Evolutionary conservation across 2,888 invertebrate species (phyloP).

Genomic region (Lymantria dispar): DNA sequence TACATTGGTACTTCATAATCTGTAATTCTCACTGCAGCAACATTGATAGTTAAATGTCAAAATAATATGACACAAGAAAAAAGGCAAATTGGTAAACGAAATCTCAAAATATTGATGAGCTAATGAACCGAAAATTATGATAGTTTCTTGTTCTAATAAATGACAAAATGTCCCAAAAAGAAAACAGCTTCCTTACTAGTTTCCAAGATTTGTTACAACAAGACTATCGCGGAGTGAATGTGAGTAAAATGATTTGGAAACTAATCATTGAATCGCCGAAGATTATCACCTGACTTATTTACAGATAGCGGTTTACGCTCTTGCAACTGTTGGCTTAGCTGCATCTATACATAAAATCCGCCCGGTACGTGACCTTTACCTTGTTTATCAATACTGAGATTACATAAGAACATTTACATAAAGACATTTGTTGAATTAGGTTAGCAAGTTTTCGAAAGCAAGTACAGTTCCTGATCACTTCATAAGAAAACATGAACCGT

Average conservation of each 20-base stretch:
- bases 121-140: conserved; percentile 57
- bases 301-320: conserved; percentile 82
- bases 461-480: conserved; percentile 82
- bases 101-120: conserved; percentile 65
- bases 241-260: conserved; percentile 40
- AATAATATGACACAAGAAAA: background rate
- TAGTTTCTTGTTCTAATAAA: conserved; percentile 26
- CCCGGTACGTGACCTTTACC: conserved; percentile 71
- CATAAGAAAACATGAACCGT: conserved; percentile 70
- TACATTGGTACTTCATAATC: too few relatives aligned
- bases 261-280: conserved; percentile 10
- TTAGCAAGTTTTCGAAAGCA: conserved; percentile 84
- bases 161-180: conserved; percentile 58
- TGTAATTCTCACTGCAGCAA: too few relatives aligned
- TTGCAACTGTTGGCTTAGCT: conserved; percentile 80
- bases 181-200: conserved; percentile 55
- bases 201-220: conserved; percentile 61
- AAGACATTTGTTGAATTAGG: conserved; percentile 54
- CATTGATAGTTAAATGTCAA: background rate
- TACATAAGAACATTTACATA: conserved; percentile 57
- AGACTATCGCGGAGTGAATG: conserved; percentile 75
- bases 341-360: conserved; percentile 82
- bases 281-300: conserved; percentile 43
- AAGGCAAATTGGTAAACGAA: conserved; percentile 38
- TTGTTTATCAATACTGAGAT: conserved; percentile 37